phyloP scores from a whole-genome alignment of 2,797 vertebrate species.

The Anabacerthia variegaticeps region DNA sequence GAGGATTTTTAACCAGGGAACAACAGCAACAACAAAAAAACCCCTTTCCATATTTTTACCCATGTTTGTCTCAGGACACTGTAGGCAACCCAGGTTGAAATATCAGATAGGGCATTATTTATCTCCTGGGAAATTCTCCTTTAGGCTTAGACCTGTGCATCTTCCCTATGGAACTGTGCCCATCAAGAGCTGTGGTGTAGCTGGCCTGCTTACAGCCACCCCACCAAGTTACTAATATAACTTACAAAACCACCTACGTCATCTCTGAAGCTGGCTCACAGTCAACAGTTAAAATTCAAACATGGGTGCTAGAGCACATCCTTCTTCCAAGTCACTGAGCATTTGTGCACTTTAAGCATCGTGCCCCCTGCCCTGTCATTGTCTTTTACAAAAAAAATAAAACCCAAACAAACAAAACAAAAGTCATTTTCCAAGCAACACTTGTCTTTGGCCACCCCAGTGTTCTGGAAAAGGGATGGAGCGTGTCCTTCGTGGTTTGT shows the following conservation, averaged over 20 bases:
- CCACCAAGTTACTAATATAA: neutral
- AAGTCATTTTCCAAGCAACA: neutral
- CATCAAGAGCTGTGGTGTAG: neutral
- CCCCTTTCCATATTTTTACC: neutral
- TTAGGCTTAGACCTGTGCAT: neutral
- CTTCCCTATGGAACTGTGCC: neutral
- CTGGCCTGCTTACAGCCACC: neutral
- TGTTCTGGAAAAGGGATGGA: neutral
- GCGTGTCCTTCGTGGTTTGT: neutral
- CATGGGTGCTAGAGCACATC: neutral
- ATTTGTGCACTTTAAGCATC: neutral
- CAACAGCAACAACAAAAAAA: neutral
- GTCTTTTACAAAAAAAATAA: neutral
- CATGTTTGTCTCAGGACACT: neutral
- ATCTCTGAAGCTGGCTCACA: neutral
- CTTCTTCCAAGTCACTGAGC: neutral
- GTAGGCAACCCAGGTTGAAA: neutral
- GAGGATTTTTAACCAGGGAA: neutral
- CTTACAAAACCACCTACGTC: neutral
- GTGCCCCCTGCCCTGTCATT: neutral
- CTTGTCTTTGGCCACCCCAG: neutral
- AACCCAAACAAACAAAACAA: neutral
- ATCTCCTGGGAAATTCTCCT: slow-evolving; percentile 18
- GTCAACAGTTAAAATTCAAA: slow-evolving; percentile 35
- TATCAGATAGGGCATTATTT: neutral